Conservation (phyloP, 2,113 vertebrate genomes). For the Nycticorax nycticorax region DNA sequence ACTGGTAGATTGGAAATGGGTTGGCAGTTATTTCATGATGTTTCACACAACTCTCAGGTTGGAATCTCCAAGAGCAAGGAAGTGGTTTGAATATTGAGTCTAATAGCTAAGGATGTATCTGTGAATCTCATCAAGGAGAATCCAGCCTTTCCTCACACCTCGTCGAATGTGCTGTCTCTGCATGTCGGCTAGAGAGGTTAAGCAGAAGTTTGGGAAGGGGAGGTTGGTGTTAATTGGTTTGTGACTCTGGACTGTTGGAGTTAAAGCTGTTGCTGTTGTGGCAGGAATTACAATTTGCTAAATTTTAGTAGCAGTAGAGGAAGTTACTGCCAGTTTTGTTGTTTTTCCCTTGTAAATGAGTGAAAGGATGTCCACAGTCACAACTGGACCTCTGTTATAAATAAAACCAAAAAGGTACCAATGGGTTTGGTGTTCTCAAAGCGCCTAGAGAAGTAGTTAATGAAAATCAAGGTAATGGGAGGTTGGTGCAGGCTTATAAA, state of each 20-base stretch:
- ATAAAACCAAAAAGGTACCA: not conserved
- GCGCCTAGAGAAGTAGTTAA: not conserved
- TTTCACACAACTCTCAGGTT: not conserved
- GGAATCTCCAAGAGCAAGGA: not conserved
- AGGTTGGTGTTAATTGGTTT: not conserved
- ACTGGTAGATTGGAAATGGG: not conserved
- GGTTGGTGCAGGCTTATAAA: slow-evolving; percentile 15
- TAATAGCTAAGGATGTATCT: not conserved
- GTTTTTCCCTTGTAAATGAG: not conserved
- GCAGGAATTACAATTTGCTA: not conserved
- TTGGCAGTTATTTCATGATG: not conserved
- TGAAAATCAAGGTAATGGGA: slow-evolving; percentile 7
- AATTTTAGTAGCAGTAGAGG: not conserved
- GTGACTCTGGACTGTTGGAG: not conserved
- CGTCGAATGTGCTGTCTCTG: not conserved
- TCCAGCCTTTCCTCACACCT: not conserved
- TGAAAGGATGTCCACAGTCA: not conserved
- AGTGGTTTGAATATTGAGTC: not conserved
- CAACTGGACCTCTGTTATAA: not conserved
- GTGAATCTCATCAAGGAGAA: not conserved
- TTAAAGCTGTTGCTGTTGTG: not conserved
- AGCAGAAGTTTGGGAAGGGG: not conserved
- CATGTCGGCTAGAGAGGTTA: fast-evolving
- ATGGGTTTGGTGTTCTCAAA: not conserved
- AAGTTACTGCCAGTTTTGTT: not conserved